These are phyloP conservation scores for Pseudorhombus dupliciocellatus DNA, from an alignment of 2,113 vertebrate species.

Conservation along the genomic window DNA sequence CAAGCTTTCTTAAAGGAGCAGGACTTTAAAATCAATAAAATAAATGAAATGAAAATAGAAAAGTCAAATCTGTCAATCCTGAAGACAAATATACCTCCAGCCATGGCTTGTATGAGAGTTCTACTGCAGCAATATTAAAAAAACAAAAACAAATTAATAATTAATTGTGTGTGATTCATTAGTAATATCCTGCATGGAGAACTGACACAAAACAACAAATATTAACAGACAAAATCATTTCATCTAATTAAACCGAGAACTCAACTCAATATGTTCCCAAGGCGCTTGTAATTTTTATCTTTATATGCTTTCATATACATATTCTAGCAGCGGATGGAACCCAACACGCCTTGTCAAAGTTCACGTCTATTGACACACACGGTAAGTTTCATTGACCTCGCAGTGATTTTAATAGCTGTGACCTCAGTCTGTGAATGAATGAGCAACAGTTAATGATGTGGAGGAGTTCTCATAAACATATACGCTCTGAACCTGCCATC, in stretches of 20 bases:
- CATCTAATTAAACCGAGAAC: background rate
- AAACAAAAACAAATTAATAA: too few species aligned
- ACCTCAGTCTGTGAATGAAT: conserved; percentile 66
- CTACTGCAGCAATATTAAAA: too few species aligned
- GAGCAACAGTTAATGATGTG: conserved; percentile 11
- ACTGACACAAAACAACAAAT: background rate
- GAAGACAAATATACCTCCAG: too few species aligned
- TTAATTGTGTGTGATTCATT: too few species aligned
- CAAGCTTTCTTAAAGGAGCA: too few species aligned
- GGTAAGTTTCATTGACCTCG: conserved; percentile 25
- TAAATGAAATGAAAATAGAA: too few species aligned
- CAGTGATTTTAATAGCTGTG: conserved; percentile 27
- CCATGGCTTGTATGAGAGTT: too few species aligned
- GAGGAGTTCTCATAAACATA: conserved; percentile 38
- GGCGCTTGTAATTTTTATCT: background rate
- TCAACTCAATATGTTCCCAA: background rate
- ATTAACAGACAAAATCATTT: background rate
- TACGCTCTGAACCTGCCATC: conserved; percentile 1
- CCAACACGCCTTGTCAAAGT: conserved; percentile 68
- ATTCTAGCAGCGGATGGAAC: background rate
- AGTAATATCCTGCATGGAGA: background rate
- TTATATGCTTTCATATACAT: conserved; percentile 6
- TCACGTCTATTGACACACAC: conserved; percentile 15
- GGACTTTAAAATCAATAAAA: too few species aligned
- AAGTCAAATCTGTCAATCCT: too few species aligned